A percentile compares a stretch with the other conserved stretches of the same genome.
phyloP scores from a whole-genome alignment of 2,797 vertebrate species.

The Danio jaintianensis region DNA sequence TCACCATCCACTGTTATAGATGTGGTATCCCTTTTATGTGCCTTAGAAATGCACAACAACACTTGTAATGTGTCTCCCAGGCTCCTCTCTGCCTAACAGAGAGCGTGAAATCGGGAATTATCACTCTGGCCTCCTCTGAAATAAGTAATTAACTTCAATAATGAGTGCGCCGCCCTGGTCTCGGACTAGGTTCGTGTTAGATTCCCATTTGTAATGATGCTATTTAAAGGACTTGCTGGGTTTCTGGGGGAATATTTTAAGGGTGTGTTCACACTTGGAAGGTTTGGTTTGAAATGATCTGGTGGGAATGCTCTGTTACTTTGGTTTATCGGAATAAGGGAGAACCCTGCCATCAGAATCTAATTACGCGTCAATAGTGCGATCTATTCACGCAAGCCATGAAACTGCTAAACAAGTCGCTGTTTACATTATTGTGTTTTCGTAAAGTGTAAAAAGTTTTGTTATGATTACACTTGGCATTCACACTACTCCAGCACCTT shows the following conservation, averaged over 20 bases:
- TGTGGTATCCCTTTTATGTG: slow-evolving; percentile 50
- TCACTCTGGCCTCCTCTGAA: slow-evolving; percentile 40
- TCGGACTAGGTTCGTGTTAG: slow-evolving; percentile 32
- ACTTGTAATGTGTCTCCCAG: slow-evolving; percentile 25
- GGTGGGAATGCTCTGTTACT: no score
- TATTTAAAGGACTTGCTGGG: slow-evolving; percentile 43
- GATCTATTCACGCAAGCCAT: no score
- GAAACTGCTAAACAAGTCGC: no score
- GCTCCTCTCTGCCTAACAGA: slow-evolving; percentile 51
- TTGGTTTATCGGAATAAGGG: no score
- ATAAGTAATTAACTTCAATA: slow-evolving; percentile 53
- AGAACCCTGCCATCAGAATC: no score
- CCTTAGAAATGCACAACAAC: slow-evolving; percentile 46
- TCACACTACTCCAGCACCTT: no score
- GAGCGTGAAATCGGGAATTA: slow-evolving; percentile 55
- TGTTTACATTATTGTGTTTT: no score
- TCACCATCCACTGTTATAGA: slow-evolving; percentile 22
- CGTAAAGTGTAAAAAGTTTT: no score
- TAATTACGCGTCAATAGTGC: no score
- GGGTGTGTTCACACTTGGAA: not conserved
- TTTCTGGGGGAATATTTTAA: not conserved
- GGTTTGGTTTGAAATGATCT: not conserved
- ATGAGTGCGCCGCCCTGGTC: slow-evolving; percentile 40
- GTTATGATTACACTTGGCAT: no score
- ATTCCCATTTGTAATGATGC: slow-evolving; percentile 40